Evolutionary conservation across 2,888 invertebrate species (phyloP), one percentile per base, ranked within the genome.

Genomic region (Oxystoma pomonae): DNA sequence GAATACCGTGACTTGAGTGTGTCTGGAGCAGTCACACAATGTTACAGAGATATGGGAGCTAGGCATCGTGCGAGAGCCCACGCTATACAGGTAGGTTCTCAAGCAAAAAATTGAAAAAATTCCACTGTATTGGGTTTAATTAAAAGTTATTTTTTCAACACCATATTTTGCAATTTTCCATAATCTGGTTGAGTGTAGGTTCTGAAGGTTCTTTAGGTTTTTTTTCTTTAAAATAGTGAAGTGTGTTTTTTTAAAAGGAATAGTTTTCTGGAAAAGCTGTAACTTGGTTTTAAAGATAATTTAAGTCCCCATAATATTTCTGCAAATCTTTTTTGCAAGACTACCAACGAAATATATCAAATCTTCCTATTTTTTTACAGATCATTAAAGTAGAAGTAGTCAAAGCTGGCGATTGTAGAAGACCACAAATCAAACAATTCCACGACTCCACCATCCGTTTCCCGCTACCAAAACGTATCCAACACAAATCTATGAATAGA

Each of bases 21-120:
- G 3, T 93, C 96, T 61, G 96, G 93, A 64, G 99, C 98, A 64
- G 98, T 99, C 62, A 99, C 99, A 16, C 94, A 96, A 81, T 98
- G 97, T 82, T 98, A 98, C 83, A 88, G 97, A 63, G 99, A 99
- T 79, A 98, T 98, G 97, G 96, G 95, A 68, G 98, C 98, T 62
- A 89, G 98, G 73, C 99, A 99, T 83, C 90, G 99, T 78, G 99
- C 99, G 22, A 87, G 98, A 68, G 97, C 98, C 58, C 97, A 98
- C 79, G 91, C 97, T 17, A 99, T 99, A 74, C 92, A 92, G 82
- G 89, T 89, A 76, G 59, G 65, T n/a, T n/a, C n/a, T n/a, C n/a
- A n/a, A n/a, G n/a, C n/a, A n/a, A n/a, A n/a, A n/a, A n/a, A n/a
- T n/a, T n/a, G n/a, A n/a, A n/a, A n/a, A n/a, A n/a, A n/a, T n/a